Evolutionary conservation across 2,113 vertebrate species (phyloP).

Genomic region (Ictalurus furcatus): DNA sequence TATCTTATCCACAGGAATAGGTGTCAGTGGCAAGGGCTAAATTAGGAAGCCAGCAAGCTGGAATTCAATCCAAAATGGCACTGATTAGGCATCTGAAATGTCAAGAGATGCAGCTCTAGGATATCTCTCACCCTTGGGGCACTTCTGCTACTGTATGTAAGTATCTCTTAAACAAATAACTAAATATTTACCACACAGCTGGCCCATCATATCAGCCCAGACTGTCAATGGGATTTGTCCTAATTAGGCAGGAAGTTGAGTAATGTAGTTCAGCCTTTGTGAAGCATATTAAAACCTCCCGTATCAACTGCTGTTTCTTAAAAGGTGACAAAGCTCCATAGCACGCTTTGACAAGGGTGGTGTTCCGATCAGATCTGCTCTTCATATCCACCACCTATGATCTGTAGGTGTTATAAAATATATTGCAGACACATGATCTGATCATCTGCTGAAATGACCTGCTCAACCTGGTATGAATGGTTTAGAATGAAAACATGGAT

Average conservation of each 20-base stretch:
- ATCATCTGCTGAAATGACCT: neutral
- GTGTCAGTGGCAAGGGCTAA: conserved; percentile 23
- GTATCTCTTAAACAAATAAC: neutral
- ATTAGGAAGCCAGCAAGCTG: conserved; percentile 38
- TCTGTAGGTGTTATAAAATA: neutral
- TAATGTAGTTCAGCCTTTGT: neutral
- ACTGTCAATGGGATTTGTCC: neutral
- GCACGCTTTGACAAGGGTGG: neutral
- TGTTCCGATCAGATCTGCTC: neutral
- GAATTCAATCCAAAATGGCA: conserved; percentile 14
- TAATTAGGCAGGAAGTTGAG: neutral
- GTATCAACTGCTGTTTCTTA: too few species aligned
- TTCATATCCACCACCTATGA: neutral
- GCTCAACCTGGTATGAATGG: neutral
- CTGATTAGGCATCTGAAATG: conserved; percentile 40
- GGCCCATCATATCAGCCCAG: neutral
- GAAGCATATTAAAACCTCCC: too few species aligned
- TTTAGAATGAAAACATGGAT: neutral
- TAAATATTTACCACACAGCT: neutral
- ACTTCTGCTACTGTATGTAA: neutral
- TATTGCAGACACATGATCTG: neutral
- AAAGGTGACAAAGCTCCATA: neutral
- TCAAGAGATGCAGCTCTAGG: conserved; percentile 19
- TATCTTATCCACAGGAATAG: conserved; percentile 20
- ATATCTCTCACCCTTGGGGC: neutral